Evolutionary conservation across 2,888 invertebrate genomes (phyloP).

Genomic region (Drosophila multiciliata): DNA sequence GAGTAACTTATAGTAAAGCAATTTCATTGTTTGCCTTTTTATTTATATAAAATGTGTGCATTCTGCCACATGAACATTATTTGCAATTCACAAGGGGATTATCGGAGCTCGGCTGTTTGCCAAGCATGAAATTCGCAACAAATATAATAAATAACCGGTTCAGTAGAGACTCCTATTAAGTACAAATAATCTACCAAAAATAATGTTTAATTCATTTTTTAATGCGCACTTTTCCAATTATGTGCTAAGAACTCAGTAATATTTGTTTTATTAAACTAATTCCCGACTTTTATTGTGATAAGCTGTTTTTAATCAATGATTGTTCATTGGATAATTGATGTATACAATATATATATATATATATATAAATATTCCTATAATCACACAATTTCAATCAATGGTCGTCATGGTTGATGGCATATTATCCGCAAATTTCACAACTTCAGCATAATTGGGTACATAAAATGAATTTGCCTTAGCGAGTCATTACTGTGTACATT

Average conservation of each 20-base stretch:
- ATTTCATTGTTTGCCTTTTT: slow-evolving; percentile 36
- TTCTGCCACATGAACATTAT: slow-evolving; percentile 18
- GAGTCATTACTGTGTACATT: slow-evolving; percentile 27
- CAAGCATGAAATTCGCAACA: slow-evolving; percentile 50
- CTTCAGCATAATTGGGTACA: neutral
- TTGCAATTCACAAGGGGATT: slow-evolving; percentile 53
- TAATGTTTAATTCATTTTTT: neutral
- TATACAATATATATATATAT: neutral
- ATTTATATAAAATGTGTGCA: slow-evolving; percentile 33
- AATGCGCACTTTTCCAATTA: neutral
- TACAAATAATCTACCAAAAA: slow-evolving; percentile 1
- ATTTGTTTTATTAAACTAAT: neutral
- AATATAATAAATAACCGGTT: slow-evolving; percentile 48
- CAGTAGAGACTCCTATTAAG: slow-evolving; percentile 17
- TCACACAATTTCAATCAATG: neutral
- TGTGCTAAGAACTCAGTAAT: neutral
- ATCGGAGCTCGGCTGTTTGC: slow-evolving; percentile 30
- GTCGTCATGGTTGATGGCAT: too few relatives aligned
- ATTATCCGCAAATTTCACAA: neutral
- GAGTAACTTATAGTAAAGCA: slow-evolving; percentile 15
- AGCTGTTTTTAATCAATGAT: slow-evolving; percentile 1
- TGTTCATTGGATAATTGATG: neutral
- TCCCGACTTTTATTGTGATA: neutral
- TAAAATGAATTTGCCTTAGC: neutral
- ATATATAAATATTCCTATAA: neutral